A percentile compares a stretch with the other conserved stretches of the same genome.
Conservation (phyloP, 2,888 invertebrate species). For the Phytoseiulus persimilis region DNA sequence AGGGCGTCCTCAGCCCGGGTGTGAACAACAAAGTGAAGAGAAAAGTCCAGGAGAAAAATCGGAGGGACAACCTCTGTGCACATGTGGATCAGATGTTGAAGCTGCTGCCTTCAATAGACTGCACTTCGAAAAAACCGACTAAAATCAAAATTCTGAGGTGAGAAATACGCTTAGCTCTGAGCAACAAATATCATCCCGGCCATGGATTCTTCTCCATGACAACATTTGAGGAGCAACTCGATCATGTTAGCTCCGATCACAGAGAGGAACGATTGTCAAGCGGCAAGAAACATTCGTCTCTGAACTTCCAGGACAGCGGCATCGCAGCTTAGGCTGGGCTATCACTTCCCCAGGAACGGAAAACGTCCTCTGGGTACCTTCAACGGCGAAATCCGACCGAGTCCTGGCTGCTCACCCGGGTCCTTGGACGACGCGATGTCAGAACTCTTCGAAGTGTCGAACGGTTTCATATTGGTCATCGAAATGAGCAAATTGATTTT, state of each 20-base stretch:
- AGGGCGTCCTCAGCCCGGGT: background rate
- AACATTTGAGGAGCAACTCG: too few relatives aligned
- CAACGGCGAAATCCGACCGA: background rate
- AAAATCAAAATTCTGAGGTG: background rate
- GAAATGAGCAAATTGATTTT: conserved; percentile 74
- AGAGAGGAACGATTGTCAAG: background rate
- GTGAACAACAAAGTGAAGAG: background rate
- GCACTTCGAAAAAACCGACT: background rate
- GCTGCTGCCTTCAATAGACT: background rate
- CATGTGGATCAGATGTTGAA: background rate
- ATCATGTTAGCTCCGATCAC: too few relatives aligned
- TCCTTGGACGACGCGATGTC: conserved; percentile 41
- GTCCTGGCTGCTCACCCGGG: conserved; percentile 41
- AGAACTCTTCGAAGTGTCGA: conserved; percentile 52
- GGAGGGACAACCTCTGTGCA: background rate
- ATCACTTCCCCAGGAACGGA: background rate
- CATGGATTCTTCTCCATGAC: background rate
- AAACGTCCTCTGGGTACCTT: background rate
- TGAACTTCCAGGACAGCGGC: background rate
- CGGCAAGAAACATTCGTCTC: background rate
- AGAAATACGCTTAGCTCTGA: background rate
- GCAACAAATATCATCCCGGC: background rate
- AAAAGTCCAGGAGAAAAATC: background rate
- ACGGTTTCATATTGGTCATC: conserved; percentile 70
- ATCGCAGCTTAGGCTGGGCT: background rate